Percentiles rank a stretch among this genome's conserved stretches.
Conservation (phyloP, 2,888 invertebrate species). For the Dione vanillae region DNA sequence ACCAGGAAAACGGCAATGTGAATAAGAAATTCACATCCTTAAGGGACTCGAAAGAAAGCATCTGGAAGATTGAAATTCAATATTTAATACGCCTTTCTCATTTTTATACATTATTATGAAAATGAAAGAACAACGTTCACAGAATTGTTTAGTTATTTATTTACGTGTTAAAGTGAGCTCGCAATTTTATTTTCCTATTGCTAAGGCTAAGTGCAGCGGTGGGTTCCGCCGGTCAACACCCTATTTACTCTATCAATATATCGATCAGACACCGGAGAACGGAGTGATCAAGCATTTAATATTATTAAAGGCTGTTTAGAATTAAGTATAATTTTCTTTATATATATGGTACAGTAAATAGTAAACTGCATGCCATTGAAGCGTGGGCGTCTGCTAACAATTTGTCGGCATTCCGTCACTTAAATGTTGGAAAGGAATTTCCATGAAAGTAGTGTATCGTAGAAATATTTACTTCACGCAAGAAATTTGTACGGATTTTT, state of each 20-base stretch:
- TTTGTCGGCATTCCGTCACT: not conserved
- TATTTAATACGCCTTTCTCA: slow-evolving; percentile 25
- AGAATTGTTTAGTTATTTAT: not conserved
- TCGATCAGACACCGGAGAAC: no score
- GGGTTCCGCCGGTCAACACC: no score
- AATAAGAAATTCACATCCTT: slow-evolving; percentile 23
- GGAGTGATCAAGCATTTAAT: no score
- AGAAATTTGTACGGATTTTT: no score
- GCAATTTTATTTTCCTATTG: no score
- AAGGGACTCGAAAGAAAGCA: slow-evolving; percentile 19
- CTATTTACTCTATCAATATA: no score
- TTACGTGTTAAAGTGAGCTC: not conserved
- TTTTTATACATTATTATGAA: not conserved
- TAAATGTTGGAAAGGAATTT: not conserved
- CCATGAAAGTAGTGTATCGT: not conserved
- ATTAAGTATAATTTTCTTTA: no score
- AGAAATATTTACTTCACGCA: not conserved
- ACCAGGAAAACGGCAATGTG: slow-evolving; percentile 18
- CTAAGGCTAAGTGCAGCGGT: no score
- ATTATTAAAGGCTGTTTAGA: no score
- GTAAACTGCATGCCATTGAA: slow-evolving; percentile 10
- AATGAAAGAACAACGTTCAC: not conserved
- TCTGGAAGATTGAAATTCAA: slow-evolving; percentile 33
- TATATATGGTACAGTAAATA: no score
- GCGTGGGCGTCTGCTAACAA: slow-evolving; percentile 11